A percentile compares a stretch with the other conserved stretches of the same genome.
Evolutionary conservation across 1,140 invertebrate genomes (phyloP).

Genomic region (Acromyrmex echinatior): DNA sequence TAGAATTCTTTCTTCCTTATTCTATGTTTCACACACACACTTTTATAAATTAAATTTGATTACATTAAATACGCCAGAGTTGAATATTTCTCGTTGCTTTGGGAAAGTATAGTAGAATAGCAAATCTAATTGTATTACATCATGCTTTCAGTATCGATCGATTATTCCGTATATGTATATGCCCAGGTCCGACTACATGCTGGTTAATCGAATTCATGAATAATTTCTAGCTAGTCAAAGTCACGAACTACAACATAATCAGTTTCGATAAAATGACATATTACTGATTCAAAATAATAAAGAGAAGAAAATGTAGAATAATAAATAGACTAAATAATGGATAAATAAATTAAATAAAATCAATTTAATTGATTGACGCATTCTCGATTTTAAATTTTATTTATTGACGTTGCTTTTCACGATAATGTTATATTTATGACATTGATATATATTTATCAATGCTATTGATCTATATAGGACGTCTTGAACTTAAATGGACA

Average conservation of each 20-base stretch:
- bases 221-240: conserved; percentile 52
- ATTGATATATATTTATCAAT: conserved; percentile 13
- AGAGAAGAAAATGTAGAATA: neutral
- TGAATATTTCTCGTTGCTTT: conserved; percentile 19
- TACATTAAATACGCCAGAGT: neutral
- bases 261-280: conserved; percentile 20
- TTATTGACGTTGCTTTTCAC: neutral
- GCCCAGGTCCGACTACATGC: neutral
- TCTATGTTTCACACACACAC: neutral
- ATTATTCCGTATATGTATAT: conserved; percentile 10
- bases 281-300: conserved; percentile 49
- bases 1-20: neutral
- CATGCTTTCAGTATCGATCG: conserved; percentile 29
- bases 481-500: no score
- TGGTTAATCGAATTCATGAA: conserved; percentile 56
- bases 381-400: conserved; percentile 10
- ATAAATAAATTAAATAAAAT: conserved; percentile 4
- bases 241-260: conserved; percentile 23
- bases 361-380: conserved; percentile 3
- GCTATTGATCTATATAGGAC: neutral
- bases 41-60: conserved; percentile 15
- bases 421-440: no score
- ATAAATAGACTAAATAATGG: conserved; percentile 9
- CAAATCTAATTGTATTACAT: conserved; percentile 13
- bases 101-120: conserved; percentile 21